phyloP scores from a whole-genome alignment of 2,113 vertebrate genomes.

The Pachycephala philippinensis region DNA sequence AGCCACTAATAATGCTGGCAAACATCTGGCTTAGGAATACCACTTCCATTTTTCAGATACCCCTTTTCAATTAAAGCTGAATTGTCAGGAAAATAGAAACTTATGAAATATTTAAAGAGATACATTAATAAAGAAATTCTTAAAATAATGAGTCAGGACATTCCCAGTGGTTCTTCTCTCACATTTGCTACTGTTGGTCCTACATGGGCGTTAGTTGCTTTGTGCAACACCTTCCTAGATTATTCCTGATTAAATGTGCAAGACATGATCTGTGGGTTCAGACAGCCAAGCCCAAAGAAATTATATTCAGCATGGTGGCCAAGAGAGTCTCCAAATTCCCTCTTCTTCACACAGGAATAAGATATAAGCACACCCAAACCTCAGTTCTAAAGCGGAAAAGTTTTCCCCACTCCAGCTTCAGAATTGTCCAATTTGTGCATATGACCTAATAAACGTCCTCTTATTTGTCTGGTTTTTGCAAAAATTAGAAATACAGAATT shows the following conservation, averaged over 20 bases:
- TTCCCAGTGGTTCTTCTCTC: not conserved
- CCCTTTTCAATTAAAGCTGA: not conserved
- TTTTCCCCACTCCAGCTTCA: not conserved
- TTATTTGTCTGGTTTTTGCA: not conserved
- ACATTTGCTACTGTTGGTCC: not conserved
- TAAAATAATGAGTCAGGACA: not conserved
- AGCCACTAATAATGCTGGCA: not conserved
- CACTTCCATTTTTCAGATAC: not conserved
- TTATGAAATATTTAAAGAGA: not conserved
- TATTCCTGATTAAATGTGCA: not conserved
- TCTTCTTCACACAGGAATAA: not conserved
- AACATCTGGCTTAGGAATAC: not conserved
- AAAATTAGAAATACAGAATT: not conserved
- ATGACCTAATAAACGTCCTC: not conserved
- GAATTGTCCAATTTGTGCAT: not conserved
- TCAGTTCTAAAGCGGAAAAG: not conserved
- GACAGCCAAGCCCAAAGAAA: not conserved
- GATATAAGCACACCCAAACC: fast-evolving
- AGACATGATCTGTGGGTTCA: not conserved
- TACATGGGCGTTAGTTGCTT: not conserved
- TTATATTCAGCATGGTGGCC: not conserved
- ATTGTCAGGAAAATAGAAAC: not conserved
- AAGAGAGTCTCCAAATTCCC: not conserved
- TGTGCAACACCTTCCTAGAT: not conserved
- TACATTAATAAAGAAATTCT: not conserved